These are phyloP conservation scores for Proctacanthus coquilletti DNA, from an alignment of 1,140 invertebrate species.

Conservation along the genomic window DNA sequence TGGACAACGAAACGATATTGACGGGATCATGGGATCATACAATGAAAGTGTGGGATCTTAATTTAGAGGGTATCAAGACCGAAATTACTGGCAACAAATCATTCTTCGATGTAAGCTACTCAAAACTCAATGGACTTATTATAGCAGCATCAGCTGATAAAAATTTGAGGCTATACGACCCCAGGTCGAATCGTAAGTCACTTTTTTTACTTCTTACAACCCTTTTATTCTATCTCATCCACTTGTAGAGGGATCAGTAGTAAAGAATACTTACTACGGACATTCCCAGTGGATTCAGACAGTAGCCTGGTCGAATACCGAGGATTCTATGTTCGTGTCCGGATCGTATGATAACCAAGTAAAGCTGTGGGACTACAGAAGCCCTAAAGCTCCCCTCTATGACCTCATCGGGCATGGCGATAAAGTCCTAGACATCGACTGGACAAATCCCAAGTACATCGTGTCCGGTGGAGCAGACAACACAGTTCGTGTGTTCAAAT, in stretches of 20 bases:
- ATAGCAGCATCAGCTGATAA: constrained; percentile 81
- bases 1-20: constrained; percentile 53
- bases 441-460: constrained; percentile 74
- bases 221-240: constrained; percentile 7
- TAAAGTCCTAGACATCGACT: constrained; percentile 86
- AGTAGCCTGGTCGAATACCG: constrained; percentile 75
- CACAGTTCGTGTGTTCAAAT: constrained; percentile 77
- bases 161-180: constrained; percentile 82
- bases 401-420: constrained; percentile 89
- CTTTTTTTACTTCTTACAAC: neutral
- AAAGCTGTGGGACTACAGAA: constrained; percentile 92
- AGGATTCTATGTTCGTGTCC: constrained; percentile 80
- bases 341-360: constrained; percentile 80
- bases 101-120: constrained; percentile 77
- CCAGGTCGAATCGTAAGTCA: constrained; percentile 60
- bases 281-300: constrained; percentile 84
- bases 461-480: constrained; percentile 90
- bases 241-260: constrained; percentile 62
- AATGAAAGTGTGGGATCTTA: constrained; percentile 84
- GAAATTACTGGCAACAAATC: constrained; percentile 80
- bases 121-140: constrained; percentile 52
- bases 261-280: constrained; percentile 76
- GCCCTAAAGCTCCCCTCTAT: constrained; percentile 81
- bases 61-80: constrained; percentile 62
- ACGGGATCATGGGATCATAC: constrained; percentile 93